Evolutionary conservation across 1,140 invertebrate species (phyloP).

Genomic region (Zaprionus camerounensis): DNA sequence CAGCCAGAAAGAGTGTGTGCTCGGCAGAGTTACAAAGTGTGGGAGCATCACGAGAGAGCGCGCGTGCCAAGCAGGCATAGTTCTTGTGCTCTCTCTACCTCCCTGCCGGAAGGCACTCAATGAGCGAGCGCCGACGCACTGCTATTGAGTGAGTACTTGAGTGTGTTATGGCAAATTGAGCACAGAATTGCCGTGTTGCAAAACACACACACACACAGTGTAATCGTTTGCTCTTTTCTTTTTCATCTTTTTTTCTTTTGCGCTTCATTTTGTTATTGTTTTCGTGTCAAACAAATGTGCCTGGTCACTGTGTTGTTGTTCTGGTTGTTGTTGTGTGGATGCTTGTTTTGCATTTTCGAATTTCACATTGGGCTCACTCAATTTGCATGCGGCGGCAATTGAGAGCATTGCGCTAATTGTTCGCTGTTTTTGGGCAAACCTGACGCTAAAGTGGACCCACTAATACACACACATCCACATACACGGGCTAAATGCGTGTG

Average conservation of each 20-base stretch:
- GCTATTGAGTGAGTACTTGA: conserved; percentile 31
- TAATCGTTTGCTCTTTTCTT: conserved; percentile 32
- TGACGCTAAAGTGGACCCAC: conserved; percentile 23
- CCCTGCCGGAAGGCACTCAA: conserved; percentile 10
- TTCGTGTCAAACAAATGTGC: conserved; percentile 64
- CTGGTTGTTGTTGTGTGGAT: conserved; percentile 2
- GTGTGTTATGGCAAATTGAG: conserved; percentile 23
- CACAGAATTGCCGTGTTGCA: conserved; percentile 14
- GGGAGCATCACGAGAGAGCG: not conserved
- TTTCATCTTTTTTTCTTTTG: conserved; percentile 35
- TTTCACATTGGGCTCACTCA: conserved; percentile 37
- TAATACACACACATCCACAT: not conserved
- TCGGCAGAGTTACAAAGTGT: not conserved
- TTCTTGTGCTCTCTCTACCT: not conserved
- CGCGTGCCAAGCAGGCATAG: not conserved
- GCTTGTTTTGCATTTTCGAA: conserved; percentile 25
- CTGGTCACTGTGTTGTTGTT: conserved; percentile 21
- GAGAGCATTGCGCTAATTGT: conserved; percentile 58
- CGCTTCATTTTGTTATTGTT: conserved; percentile 67
- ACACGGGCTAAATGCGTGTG: not conserved
- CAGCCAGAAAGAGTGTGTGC: not conserved
- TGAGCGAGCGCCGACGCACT: conserved; percentile 37
- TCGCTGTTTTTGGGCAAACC: conserved; percentile 51
- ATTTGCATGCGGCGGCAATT: conserved; percentile 52
- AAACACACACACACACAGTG: conserved; percentile 20